Conservation (phyloP, 2,888 invertebrate genomes). For the Apamea epomidion region DNA sequence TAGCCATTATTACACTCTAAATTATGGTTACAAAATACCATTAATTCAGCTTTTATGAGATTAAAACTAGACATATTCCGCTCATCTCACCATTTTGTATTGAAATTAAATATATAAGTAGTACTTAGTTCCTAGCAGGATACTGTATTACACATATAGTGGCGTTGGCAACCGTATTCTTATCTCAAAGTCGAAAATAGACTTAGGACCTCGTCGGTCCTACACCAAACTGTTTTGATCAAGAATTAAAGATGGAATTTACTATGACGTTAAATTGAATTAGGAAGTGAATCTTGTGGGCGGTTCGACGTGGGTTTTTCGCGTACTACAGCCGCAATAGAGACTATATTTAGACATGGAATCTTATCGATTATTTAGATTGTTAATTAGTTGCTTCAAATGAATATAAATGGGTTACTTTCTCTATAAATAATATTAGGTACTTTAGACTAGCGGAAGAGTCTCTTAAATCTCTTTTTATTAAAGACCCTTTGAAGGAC, state of each 20-base stretch:
- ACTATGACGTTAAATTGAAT: conserved; percentile 42
- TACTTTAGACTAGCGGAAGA: no score
- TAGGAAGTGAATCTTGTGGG: conserved; percentile 26
- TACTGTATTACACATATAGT: neutral
- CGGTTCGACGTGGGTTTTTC: conserved; percentile 16
- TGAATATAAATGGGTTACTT: neutral
- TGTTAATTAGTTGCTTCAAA: neutral
- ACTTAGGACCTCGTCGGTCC: neutral
- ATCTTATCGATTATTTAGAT: neutral
- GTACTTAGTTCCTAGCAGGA: neutral
- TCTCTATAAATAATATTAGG: neutral
- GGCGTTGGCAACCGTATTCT: neutral
- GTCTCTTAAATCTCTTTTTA: neutral
- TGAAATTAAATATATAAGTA: neutral
- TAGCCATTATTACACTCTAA: neutral
- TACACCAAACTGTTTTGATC: neutral
- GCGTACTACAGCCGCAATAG: conserved; percentile 37
- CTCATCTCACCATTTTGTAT: neutral
- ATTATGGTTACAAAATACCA: neutral
- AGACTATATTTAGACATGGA: conserved; percentile 18
- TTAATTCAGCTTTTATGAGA: neutral
- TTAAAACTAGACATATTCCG: neutral
- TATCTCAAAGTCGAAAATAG: neutral
- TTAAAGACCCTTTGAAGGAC: neutral
- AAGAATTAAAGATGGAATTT: conserved; percentile 23